Conservation (phyloP, 2,797 vertebrate genomes). For the Rhodeus uyekii region DNA sequence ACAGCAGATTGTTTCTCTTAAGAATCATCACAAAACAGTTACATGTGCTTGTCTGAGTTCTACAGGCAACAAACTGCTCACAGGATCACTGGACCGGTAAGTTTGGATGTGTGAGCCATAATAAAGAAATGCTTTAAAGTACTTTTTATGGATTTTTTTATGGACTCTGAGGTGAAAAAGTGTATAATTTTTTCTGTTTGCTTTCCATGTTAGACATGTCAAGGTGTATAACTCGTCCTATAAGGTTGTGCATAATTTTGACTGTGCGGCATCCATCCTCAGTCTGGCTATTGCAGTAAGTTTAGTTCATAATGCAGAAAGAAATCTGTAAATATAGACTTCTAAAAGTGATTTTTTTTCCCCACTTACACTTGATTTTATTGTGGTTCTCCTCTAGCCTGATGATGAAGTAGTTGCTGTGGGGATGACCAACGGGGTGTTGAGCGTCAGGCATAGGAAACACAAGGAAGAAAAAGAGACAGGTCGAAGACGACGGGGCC, state of each 20-base stretch:
- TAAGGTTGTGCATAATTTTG: conserved; percentile 95
- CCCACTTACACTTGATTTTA: background rate
- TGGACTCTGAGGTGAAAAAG: background rate
- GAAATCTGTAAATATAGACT: background rate
- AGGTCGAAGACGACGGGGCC: conserved; percentile 71
- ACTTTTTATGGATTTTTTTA: background rate
- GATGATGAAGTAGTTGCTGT: conserved; percentile 89
- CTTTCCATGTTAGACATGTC: conserved; percentile 83
- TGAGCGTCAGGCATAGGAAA: conserved; percentile 92
- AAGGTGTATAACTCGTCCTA: conserved; percentile 96
- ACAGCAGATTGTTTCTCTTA: conserved; percentile 89
- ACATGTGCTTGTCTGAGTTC: conserved; percentile 89
- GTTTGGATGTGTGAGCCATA: conserved; percentile 36
- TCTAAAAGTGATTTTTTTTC: background rate
- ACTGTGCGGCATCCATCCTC: conserved; percentile 76
- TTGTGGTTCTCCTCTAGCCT: conserved; percentile 74
- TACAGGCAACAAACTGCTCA: conserved; percentile 88
- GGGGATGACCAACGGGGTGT: conserved; percentile 93
- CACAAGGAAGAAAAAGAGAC: conserved; percentile 77
- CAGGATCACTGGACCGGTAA: conserved; percentile 93
- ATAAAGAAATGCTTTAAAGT: background rate
- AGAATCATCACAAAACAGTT: conserved; percentile 97
- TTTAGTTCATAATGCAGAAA: conserved; percentile 26
- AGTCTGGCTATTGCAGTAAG: conserved; percentile 64
- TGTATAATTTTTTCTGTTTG: background rate